Conservation (phyloP, 2,113 vertebrate genomes). For the Chascanopsetta lugubris region DNA sequence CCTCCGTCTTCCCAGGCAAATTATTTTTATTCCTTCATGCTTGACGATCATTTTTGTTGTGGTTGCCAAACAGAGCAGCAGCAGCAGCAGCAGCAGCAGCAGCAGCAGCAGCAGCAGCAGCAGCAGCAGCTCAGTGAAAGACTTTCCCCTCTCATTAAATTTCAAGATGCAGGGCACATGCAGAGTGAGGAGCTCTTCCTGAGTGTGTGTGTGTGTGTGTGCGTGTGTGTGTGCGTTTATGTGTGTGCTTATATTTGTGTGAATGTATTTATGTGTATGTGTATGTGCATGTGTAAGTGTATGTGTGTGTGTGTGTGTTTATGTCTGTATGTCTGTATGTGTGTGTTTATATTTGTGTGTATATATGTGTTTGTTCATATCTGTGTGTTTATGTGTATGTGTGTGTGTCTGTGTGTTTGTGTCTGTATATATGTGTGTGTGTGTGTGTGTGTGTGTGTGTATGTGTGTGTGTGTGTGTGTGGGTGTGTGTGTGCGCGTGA, state of each 20-base stretch:
- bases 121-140: conserved; percentile 34
- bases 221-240: no score
- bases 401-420: background rate
- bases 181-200: conserved; percentile 12
- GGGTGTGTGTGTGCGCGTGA: background rate
- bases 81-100: no score
- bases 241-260: no score
- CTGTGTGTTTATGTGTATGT: no score
- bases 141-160: conserved; percentile 61
- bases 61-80: conserved; percentile 33
- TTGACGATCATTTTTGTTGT: conserved; percentile 51
- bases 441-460: background rate
- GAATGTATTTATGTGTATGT: no score
- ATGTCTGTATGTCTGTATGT: background rate
- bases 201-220: background rate
- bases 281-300: background rate
- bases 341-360: no score
- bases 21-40: conserved; percentile 58
- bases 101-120: no score
- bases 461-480: no score
- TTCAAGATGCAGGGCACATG: conserved; percentile 31
- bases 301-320: no score
- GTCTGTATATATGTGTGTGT: no score
- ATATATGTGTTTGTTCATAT: no score
- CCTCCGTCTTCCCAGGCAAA: conserved; percentile 31